Evolutionary conservation across 2,113 vertebrate species (phyloP).

Genomic region (Sinocyclocheilus anophthalmus): DNA sequence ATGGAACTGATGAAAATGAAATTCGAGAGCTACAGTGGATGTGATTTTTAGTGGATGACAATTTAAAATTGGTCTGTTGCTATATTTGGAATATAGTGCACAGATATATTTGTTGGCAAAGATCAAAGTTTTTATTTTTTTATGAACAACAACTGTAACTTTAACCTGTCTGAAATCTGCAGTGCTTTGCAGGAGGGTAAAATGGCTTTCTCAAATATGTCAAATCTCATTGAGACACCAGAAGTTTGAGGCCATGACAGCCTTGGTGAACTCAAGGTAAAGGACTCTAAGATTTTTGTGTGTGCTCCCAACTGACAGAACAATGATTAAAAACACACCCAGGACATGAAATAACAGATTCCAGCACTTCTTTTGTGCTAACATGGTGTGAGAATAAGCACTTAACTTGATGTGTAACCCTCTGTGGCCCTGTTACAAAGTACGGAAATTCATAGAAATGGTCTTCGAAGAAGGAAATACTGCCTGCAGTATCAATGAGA

Average conservation of each 20-base stretch:
- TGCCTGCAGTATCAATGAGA: background rate
- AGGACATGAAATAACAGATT: background rate
- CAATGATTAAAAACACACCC: conserved; percentile 53
- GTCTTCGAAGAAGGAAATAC: background rate
- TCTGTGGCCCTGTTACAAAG: background rate
- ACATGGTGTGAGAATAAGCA: background rate
- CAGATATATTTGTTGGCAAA: no score
- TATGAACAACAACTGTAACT: no score
- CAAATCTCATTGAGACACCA: conserved; percentile 1
- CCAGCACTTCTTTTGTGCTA: background rate
- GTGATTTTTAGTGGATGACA: background rate
- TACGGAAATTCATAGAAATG: background rate
- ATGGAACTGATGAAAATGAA: background rate
- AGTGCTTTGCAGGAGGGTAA: background rate
- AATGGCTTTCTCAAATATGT: conserved; percentile 12
- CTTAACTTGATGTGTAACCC: background rate
- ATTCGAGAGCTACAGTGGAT: background rate
- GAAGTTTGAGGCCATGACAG: background rate
- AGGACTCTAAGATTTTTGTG: conserved; percentile 25
- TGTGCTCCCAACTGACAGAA: conserved; percentile 23
- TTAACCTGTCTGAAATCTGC: no score
- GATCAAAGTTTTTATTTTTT: no score
- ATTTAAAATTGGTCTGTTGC: background rate
- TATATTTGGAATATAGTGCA: background rate
- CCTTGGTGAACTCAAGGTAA: conserved; percentile 46